A percentile compares a stretch with the other conserved stretches of the same genome.
Conservation (phyloP, 2,888 invertebrate species). For the Agrochola lychnidis region DNA sequence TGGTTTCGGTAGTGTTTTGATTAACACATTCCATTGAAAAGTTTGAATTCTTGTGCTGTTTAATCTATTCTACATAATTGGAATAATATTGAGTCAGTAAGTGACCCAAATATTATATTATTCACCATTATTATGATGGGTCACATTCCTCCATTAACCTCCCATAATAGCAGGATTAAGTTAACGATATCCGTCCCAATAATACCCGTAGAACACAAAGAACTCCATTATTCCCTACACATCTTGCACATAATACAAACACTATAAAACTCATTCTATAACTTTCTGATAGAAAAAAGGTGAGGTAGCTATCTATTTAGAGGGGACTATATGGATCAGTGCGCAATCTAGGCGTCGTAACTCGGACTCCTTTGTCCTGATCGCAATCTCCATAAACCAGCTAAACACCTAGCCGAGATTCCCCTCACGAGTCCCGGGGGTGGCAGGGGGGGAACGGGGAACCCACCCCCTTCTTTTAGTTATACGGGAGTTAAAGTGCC, state of each 20-base stretch:
- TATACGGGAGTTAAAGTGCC: slow-evolving; percentile 83
- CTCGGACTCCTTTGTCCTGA: slow-evolving; percentile 88
- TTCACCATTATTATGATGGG: slow-evolving; percentile 6
- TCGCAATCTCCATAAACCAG: slow-evolving; percentile 90
- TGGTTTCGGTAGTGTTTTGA: slow-evolving; percentile 3
- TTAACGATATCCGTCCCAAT: slow-evolving; percentile 47
- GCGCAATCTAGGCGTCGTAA: slow-evolving; percentile 85
- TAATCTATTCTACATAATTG: slow-evolving; percentile 1
- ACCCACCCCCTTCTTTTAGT: slow-evolving; percentile 74
- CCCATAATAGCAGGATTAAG: slow-evolving; percentile 16
- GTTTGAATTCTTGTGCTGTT: not conserved
- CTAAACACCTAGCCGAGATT: slow-evolving; percentile 88
- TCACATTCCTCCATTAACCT: slow-evolving; percentile 35
- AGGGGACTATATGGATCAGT: slow-evolving; percentile 81
- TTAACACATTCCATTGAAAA: not conserved
- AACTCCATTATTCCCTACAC: slow-evolving; percentile 38
- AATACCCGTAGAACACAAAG: slow-evolving; percentile 41
- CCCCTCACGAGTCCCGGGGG: slow-evolving; percentile 75
- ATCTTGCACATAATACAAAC: slow-evolving; percentile 52
- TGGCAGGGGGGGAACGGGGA: slow-evolving; percentile 55
- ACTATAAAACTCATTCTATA: slow-evolving; percentile 70
- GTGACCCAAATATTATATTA: slow-evolving; percentile 26
- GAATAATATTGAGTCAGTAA: not conserved
- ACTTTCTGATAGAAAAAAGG: slow-evolving; percentile 74
- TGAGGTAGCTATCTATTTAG: slow-evolving; percentile 72